Percentiles rank a stretch among this genome's conserved stretches.
Conservation (phyloP, 2,797 vertebrate species). For the Otolemur crassicaudatus region DNA sequence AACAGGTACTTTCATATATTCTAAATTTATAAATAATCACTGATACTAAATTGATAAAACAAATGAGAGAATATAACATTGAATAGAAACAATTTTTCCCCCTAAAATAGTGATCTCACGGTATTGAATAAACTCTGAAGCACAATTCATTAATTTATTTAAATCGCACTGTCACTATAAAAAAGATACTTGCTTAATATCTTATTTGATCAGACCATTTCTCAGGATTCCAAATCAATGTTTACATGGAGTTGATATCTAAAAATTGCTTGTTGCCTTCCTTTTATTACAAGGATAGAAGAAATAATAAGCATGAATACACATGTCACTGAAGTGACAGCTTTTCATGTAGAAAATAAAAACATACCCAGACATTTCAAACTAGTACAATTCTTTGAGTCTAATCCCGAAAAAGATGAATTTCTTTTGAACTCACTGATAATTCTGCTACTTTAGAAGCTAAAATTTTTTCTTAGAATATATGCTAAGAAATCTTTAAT, state of each 20-base stretch:
- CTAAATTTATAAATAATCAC: not conserved
- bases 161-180: not conserved
- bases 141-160: conserved; percentile 22
- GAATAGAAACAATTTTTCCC: not conserved
- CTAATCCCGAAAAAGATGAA: not conserved
- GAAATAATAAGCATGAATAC: conserved; percentile 11
- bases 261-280: conserved; percentile 15
- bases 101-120: not conserved
- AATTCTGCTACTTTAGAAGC: conserved; percentile 31
- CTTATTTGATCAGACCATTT: not conserved
- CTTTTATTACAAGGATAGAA: not conserved
- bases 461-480: conserved; percentile 9
- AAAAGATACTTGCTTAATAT: not conserved
- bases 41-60: not conserved
- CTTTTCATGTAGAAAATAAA: conserved; percentile 4
- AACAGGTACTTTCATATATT: not conserved
- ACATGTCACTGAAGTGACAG: not conserved
- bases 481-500: not conserved
- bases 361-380: not conserved
- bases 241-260: not conserved
- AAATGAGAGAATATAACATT: not conserved
- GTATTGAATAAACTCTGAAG: not conserved
- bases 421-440: not conserved
- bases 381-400: not conserved
- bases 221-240: not conserved